phyloP scores from a whole-genome alignment of 2,888 invertebrate species.

The Drosophila trichaetosa region DNA sequence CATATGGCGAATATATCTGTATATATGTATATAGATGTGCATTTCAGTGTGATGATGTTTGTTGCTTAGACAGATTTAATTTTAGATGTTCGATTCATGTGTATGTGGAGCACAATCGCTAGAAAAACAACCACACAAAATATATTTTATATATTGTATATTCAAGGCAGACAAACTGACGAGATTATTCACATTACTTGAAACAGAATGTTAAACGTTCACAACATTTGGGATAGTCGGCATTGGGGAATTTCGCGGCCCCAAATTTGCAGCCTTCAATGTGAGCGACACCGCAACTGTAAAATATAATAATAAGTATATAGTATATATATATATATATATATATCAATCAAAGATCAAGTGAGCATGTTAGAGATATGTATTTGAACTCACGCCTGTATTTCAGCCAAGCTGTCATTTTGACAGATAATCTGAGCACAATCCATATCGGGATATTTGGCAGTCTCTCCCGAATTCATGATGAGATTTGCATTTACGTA shows the following conservation, averaged over 20 bases:
- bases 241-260: conserved; percentile 35
- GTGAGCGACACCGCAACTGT: conserved; percentile 55
- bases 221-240: conserved; percentile 62
- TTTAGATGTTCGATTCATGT: conserved; percentile 18
- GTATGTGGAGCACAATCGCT: conserved; percentile 5
- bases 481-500: conserved; percentile 42
- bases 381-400: conserved; percentile 53
- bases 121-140: conserved; percentile 17
- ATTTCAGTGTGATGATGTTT: neutral
- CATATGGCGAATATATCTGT: conserved; percentile 1
- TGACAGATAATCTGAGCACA: conserved; percentile 59
- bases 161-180: neutral
- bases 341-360: neutral
- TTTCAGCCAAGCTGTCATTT: conserved; percentile 31
- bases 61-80: conserved; percentile 15
- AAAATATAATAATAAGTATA: neutral
- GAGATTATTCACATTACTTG: conserved; percentile 2
- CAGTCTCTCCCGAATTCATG: conserved; percentile 33
- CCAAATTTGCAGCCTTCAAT: conserved; percentile 42
- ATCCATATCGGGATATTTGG: conserved; percentile 27
- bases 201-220: conserved; percentile 23
- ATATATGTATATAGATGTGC: neutral
- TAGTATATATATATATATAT: neutral
- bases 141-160: conserved; percentile 1
- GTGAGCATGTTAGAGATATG: neutral